These are phyloP conservation scores for Tenthredo distinguenda DNA, from an alignment of 2,888 invertebrate genomes.

Conservation along the genomic window DNA sequence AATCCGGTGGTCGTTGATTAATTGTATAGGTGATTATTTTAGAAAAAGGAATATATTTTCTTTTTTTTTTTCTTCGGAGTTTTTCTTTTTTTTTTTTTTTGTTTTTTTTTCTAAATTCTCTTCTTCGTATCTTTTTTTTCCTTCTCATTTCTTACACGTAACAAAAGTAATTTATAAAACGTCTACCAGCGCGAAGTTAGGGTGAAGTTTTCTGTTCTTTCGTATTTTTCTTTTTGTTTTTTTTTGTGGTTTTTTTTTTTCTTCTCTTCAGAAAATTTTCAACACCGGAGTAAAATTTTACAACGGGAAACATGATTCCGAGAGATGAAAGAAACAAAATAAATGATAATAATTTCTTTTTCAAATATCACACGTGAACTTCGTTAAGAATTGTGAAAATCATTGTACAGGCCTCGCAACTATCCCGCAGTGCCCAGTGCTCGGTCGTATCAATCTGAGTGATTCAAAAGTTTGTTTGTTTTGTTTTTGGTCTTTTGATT, in stretches of 20 bases:
- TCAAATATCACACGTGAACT: neutral
- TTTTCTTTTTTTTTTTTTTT: neutral
- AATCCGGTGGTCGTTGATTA: conserved; percentile 40
- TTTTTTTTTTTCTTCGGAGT: neutral
- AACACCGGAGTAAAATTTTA: neutral
- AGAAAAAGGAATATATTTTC: neutral
- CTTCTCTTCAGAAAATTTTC: neutral
- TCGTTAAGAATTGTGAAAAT: neutral
- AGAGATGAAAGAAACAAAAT: neutral
- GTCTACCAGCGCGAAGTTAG: neutral
- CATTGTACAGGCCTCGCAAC: neutral
- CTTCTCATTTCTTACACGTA: neutral
- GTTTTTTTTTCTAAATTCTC: neutral
- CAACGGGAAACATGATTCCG: neutral
- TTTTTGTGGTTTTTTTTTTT: neutral
- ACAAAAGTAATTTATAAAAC: neutral
- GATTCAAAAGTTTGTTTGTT: neutral
- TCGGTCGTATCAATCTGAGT: neutral
- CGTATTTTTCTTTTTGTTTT: neutral
- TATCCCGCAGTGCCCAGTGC: neutral
- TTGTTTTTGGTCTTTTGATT: neutral
- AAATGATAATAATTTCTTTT: neutral
- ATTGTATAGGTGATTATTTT: conserved; percentile 17
- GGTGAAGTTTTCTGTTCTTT: neutral
- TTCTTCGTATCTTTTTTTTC: neutral